Evolutionary conservation across 2,888 invertebrate genomes (phyloP), one percentile per base, ranked within the genome.

Genomic region (Lithophane socia): DNA sequence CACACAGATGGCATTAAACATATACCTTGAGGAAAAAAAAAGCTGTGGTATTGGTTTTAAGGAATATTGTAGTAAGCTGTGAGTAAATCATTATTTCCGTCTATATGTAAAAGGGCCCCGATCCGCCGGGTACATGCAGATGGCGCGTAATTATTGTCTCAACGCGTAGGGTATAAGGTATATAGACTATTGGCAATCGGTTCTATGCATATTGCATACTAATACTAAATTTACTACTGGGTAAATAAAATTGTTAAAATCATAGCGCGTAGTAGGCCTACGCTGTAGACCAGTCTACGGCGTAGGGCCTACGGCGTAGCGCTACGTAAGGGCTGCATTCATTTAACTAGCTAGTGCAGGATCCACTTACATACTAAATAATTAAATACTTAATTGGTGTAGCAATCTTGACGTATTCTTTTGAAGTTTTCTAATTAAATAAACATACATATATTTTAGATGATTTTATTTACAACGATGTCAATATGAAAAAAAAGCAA

Each of bases 301-400:
- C 79, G 75, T 79, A 79, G 82, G 52, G 37, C 24, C 83, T 79
- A 75, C 79, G 82, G 56, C 82, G 79, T 79, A 79, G 82, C 44
- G 56, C 37, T 68, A 37, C 68, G 37, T 24, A 66, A 64, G 67
- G 61, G 49, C 13, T 63, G 82, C 18, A 63, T n/a, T 67, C 21
- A 49, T 66, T 21, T 9, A 52, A 21, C 8, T 29, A 24, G 21
- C 8, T n/a, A 2, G 10, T 37, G 37, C 37, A 54, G 37, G 16
- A 16, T n/a, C 54, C 47, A 66, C 24, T 18, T 37, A 37, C 37
- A 21, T 16, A 52, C 29, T 21, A 52, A 4, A 52, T 13, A 16
- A 52, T 67, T 9, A 49, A 16, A 49, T 49, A 49, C 5, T 49
- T 49, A 49, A 16, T 5, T 49, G 21, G 13, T 21, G 13, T 13